Percentiles rank a stretch among this genome's conserved stretches.
Conservation (phyloP, 2,113 vertebrate species). For the Pelobates fuscus region DNA sequence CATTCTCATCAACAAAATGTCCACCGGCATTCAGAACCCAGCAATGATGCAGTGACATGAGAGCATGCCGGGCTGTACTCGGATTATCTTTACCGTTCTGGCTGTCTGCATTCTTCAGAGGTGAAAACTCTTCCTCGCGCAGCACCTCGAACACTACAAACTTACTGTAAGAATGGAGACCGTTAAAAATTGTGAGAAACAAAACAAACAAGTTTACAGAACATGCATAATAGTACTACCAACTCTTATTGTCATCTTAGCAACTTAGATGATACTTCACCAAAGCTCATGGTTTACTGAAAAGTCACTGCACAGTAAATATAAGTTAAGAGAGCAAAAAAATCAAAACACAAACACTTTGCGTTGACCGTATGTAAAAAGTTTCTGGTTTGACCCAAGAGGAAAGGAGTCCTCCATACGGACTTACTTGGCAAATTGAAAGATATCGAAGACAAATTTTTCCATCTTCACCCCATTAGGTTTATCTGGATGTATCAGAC, state of each 20-base stretch:
- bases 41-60: conserved; percentile 96
- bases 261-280: no score
- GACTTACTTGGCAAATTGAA: conserved; percentile 94
- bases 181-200: no score
- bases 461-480: conserved; percentile 98
- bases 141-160: conserved; percentile 94
- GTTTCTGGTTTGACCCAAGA: no score
- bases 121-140: conserved; percentile 94
- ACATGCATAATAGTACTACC: no score
- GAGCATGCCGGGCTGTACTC: conserved; percentile 85
- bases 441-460: conserved; percentile 98
- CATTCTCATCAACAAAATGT: conserved; percentile 91
- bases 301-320: no score
- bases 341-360: no score
- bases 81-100: conserved; percentile 96
- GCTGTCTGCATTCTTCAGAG: conserved; percentile 92
- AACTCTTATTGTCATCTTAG: no score
- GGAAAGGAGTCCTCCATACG: no score
- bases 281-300: no score
- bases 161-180: conserved; percentile 73
- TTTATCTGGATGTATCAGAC: conserved; percentile 84
- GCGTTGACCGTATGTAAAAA: no score
- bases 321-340: no score
- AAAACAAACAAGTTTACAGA: no score
- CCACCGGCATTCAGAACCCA: conserved; percentile 95